Base-by-base conservation (phyloP, 2,888 invertebrate species). In the Spodoptera exigua region DNA sequence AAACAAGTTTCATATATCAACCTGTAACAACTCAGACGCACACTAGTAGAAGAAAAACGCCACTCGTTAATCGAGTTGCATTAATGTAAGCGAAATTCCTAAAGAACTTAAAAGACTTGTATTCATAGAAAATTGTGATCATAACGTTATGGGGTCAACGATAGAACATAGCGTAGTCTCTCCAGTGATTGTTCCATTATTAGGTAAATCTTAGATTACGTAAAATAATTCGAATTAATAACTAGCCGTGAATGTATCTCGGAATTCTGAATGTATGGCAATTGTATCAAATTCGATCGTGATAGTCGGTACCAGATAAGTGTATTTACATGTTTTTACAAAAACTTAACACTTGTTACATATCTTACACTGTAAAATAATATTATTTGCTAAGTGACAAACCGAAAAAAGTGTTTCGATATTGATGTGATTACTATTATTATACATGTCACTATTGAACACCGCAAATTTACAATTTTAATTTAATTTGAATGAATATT, bases 21-120 rank as follows among this genome's bases (percentile, higher is more conserved):
- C 90, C 92, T 1, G 83, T 94, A 80, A 74, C 89, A 68, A 74
- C 91, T n/a, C 90, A 90, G 51, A 79, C 93, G 1, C 95, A 93
- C 82, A 94, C 95, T 9, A 95, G 94, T 85, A 90, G 95, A 74
- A 93, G 96, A 75, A 96, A 96, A 90, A 95, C 95, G 78, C 95
- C 95, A 53, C 92, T 95, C 74, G 95, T 95, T 58, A 95, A 95
- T 86, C 71, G 93, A 82, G 89, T 93, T 34, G 93, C 93, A 21
- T 81, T 91, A 67, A 91, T 91, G 60, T 91, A 87, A 87, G 67
- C 53, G 46, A 51, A 74, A 61, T 72, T 75, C 67, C 74, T 78
- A 71, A 65, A 68, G 60, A 70, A 70, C 51, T 39, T 52, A 61
- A 56, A 73, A 77, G 78, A 78, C 75, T 74, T 74, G 60, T 70